phyloP scores from a whole-genome alignment of 2,797 vertebrate genomes.

The Acanthornis magna region DNA sequence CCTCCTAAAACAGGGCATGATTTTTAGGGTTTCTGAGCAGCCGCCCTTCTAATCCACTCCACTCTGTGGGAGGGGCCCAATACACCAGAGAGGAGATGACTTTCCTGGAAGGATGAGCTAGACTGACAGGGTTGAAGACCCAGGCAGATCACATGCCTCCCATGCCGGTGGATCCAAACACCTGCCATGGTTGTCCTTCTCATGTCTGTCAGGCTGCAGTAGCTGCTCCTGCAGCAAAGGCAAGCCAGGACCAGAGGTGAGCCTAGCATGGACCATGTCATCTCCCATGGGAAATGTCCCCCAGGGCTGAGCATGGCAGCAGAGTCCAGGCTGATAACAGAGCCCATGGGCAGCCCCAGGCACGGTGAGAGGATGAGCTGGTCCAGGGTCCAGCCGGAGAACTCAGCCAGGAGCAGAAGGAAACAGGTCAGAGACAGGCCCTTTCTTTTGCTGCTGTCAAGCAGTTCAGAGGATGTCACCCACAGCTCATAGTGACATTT shows the following conservation, averaged over 20 bases:
- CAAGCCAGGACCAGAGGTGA: accelerated
- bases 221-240: background rate
- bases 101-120: background rate
- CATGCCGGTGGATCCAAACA: accelerated
- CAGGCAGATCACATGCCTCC: background rate
- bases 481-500: background rate
- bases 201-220: background rate
- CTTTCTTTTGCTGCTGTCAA: background rate
- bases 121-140: background rate
- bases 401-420: background rate
- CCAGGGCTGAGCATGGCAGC: accelerated
- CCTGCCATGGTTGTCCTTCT: background rate
- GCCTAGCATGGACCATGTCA: accelerated
- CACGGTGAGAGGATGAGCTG: accelerated
- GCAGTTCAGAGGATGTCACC: background rate
- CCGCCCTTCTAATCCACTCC: background rate
- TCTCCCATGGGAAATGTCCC: background rate
- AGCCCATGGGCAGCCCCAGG: background rate
- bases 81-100: background rate
- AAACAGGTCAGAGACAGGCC: background rate
- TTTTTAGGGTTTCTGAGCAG: background rate
- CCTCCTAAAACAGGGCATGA: background rate
- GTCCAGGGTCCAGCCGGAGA: background rate
- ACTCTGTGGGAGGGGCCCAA: background rate
- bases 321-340: background rate